Base-by-base conservation (phyloP, 2,888 invertebrate species). In the Chirona hameri region DNA sequence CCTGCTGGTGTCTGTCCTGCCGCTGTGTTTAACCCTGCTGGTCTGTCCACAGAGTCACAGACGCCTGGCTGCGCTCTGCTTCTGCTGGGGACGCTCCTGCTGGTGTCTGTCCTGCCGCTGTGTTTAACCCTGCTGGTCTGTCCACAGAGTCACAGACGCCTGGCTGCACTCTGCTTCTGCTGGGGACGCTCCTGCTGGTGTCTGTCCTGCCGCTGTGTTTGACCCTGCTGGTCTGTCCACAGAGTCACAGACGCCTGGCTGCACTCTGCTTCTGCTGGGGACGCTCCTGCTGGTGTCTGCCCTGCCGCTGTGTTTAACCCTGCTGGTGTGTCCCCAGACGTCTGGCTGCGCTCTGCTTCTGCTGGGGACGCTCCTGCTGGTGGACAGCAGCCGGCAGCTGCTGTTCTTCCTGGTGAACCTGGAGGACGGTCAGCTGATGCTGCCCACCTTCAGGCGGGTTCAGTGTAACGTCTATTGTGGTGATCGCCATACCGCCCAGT, bases 321-420 rank as follows among this genome's bases (percentile, higher is more conserved):
- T 18, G 18, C 15, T 52, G 15, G 52, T 52, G 7, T 18, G 18
- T 9, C 27, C 27, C 3, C 65, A 65, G 65, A 14, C 91, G 85
- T 93, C 93, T 86, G 94, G 95, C 81, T 91, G 93, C 85, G 87
- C 91, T 9, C 90, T 94, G 86, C 91, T 94, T 84, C 91, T 92
- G 82, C 90, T 92, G 83, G 95, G 94, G 29, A 92, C 93, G 86
- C 89, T 93, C 83, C 89, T 95, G 39, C 90, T 94, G 81, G 91
- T 92, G 83, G 94, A 95, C 87, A 90, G 91, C 29, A 91, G 92
- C 85, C 90, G 93, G 83, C 90, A 94, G 83, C 88, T 95, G 82
- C 88, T 95, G 83, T 94, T 94, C 0, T 91, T 93, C 24, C 89
- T 95, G 55, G 83, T 86, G 27, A 87, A 94, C 85, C 92, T 92